phyloP scores from a whole-genome alignment of 2,888 invertebrate species.

The Siphlonurus alternatus region DNA sequence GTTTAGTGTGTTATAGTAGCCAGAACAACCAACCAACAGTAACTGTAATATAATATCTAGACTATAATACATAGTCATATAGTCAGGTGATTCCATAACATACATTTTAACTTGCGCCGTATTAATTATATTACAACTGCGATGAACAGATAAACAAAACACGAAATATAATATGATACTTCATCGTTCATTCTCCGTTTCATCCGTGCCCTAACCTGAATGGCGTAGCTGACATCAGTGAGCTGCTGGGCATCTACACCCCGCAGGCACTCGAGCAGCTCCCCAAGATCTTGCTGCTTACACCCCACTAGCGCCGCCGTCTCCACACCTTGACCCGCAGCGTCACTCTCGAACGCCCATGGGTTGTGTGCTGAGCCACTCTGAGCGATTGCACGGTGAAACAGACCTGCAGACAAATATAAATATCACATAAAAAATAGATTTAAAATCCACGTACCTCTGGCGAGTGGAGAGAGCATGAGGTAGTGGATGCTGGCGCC shows the following conservation, averaged over 20 bases:
- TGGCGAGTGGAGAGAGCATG: constrained; percentile 25
- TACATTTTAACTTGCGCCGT: no score
- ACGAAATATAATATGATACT: no score
- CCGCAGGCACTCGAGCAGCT: constrained; percentile 9
- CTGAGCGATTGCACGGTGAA: constrained; percentile 9
- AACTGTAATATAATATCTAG: no score
- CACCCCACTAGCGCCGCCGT: constrained; percentile 6
- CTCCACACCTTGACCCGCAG: constrained; percentile 7
- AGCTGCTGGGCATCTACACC: constrained; percentile 3
- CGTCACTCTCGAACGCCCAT: constrained; percentile 6
- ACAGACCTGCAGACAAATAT: constrained; percentile 8
- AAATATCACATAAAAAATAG: neutral
- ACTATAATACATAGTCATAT: no score
- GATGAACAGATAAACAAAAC: no score
- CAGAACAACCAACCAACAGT: no score
- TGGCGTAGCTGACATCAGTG: no score
- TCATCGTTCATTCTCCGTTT: no score
- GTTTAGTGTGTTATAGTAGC: no score
- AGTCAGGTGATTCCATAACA: no score
- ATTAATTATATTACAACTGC: no score
- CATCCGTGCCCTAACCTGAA: no score
- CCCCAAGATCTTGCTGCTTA: constrained; percentile 4
- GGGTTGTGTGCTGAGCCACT: constrained; percentile 9
- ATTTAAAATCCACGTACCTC: constrained; percentile 1
- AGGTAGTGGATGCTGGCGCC: constrained; percentile 29